phyloP scores from a whole-genome alignment of 2,888 invertebrate genomes.

The Nymphalis urticae region DNA sequence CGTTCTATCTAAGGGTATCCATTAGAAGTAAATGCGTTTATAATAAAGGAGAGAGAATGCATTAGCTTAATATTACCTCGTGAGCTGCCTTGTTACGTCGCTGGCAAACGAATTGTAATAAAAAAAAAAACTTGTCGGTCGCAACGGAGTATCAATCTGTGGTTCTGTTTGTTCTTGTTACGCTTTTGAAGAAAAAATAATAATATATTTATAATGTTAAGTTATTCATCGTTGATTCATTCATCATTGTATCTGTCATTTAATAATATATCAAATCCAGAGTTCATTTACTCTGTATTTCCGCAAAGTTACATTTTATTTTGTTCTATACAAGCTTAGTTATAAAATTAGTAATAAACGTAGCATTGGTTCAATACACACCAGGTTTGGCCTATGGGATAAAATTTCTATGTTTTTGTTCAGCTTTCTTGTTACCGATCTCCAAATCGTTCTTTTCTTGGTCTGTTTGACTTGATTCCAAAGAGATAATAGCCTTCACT shows the following conservation, averaged over 20 bases:
- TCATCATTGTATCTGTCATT: no score
- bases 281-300: no score
- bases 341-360: no score
- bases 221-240: no score
- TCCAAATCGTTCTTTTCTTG: constrained; percentile 47
- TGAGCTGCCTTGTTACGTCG: constrained; percentile 61
- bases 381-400: background rate
- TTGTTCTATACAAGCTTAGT: no score
- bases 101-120: constrained; percentile 18
- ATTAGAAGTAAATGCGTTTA: constrained; percentile 66
- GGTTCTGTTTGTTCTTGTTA: constrained; percentile 29
- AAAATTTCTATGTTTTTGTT: constrained; percentile 3
- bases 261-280: no score
- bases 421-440: constrained; percentile 24
- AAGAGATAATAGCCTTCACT: constrained; percentile 71
- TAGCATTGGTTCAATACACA: no score
- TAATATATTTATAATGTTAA: no score
- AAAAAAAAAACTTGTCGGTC: constrained; percentile 33
- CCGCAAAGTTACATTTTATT: no score
- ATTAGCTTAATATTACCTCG: constrained; percentile 65
- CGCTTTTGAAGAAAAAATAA: no score
- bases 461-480: constrained; percentile 68
- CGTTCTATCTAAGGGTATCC: constrained; percentile 44
- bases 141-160: constrained; percentile 6
- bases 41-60: constrained; percentile 69